phyloP scores from a whole-genome alignment of 2,888 invertebrate species.

The Dryococelus australis region DNA sequence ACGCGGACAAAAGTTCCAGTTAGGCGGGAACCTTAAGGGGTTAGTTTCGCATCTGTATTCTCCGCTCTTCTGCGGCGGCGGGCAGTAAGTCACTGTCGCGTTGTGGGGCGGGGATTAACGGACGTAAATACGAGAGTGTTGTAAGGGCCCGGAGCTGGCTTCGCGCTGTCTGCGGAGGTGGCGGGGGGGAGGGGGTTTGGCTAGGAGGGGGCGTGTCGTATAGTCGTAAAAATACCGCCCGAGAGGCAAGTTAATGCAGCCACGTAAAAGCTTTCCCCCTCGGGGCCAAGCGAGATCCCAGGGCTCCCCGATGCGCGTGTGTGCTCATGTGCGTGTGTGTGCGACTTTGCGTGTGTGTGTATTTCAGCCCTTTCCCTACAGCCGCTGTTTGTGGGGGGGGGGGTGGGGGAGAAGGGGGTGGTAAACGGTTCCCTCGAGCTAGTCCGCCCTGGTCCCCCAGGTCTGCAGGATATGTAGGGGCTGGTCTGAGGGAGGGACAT shows the following conservation, averaged over 20 bases:
- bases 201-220: not conserved
- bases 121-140: too few species aligned
- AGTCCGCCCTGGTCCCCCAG: not conserved
- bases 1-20: too few species aligned
- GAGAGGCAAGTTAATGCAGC: not conserved
- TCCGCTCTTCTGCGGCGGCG: too few species aligned
- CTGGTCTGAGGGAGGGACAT: not conserved
- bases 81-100: too few species aligned
- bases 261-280: not conserved
- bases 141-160: not conserved
- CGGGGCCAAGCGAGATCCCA: not conserved
- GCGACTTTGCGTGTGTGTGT: not conserved
- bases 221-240: constrained; percentile 4
- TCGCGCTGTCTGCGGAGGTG: not conserved
- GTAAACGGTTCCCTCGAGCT: not conserved
- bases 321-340: not conserved
- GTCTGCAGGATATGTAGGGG: not conserved
- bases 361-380: not conserved
- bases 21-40: too few species aligned
- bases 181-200: too few species aligned
- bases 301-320: not conserved
- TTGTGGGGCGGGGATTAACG: too few species aligned
- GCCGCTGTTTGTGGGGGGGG: too few species aligned
- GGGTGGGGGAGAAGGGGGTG: not conserved
- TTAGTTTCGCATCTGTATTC: too few species aligned